Evolutionary conservation across 30 jellyfish, hydroid and myxozoan genomes (phyloP).

Genomic region (Cassiopea andromeda): DNA sequence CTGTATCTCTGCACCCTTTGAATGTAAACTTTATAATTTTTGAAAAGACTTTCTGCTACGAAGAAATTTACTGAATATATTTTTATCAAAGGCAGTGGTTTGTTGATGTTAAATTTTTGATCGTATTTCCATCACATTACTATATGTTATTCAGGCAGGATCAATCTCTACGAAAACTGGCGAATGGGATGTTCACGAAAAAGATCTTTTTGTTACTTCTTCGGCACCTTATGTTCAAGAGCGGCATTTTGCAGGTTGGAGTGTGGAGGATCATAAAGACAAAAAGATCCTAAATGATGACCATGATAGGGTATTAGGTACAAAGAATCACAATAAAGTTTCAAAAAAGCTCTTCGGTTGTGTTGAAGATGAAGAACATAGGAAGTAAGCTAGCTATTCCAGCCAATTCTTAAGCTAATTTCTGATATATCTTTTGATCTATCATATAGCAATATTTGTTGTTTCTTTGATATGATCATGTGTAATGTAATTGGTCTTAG

Average conservation of each 20-base stretch:
- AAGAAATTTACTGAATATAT: too few relatives aligned
- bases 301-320: neutral
- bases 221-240: constrained; percentile 55
- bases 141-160: constrained; percentile 46
- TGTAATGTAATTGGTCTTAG: too few relatives aligned
- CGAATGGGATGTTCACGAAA: constrained; percentile 83
- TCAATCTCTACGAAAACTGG: constrained; percentile 70
- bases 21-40: too few relatives aligned
- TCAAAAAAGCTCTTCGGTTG: constrained; percentile 3
- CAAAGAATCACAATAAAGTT: neutral
- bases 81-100: too few relatives aligned
- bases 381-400: neutral
- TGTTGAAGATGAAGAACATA: neutral
- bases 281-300: neutral
- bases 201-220: constrained; percentile 43
- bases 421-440: too few relatives aligned
- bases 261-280: constrained; percentile 47
- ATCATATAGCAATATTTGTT: too few relatives aligned
- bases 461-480: too few relatives aligned
- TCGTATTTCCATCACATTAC: neutral
- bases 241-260: constrained; percentile 92
- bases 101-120: too few relatives aligned
- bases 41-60: too few relatives aligned
- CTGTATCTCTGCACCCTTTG: too few relatives aligned
- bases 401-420: too few relatives aligned